phyloP scores from a whole-genome alignment of 2,113 vertebrate species.

The Vulpes ferrilata region DNA sequence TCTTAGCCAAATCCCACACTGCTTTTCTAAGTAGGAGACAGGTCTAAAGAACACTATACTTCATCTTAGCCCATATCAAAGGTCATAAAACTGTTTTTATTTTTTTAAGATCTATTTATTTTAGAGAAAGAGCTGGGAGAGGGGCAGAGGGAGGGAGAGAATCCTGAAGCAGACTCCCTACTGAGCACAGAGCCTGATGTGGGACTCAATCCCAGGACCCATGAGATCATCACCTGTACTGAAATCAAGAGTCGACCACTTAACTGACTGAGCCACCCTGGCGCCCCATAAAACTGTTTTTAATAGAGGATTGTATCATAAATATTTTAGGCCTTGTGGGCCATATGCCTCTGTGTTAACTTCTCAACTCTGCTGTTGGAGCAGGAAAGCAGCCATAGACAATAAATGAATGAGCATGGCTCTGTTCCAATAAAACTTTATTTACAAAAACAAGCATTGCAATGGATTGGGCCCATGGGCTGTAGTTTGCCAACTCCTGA shows the following conservation, averaged over 20 bases:
- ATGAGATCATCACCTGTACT: not conserved
- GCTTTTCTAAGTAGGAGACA: not conserved
- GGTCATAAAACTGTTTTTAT: not conserved
- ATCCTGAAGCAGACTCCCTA: not conserved
- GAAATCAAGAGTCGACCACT: not conserved
- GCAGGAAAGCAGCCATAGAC: not conserved
- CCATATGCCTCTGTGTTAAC: not conserved
- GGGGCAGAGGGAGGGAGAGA: not conserved
- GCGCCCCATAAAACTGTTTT: not conserved
- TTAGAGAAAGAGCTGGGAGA: not conserved
- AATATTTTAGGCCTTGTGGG: constrained; percentile 1
- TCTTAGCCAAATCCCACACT: constrained; percentile 2
- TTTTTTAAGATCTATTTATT: not conserved
- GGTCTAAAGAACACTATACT: not conserved
- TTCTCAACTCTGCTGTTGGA: not conserved
- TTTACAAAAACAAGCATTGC: not conserved
- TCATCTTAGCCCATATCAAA: constrained; percentile 18
- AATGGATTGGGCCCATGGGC: not conserved
- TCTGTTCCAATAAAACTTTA: constrained; percentile 38
- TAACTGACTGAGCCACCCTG: not conserved
- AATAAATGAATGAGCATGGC: not conserved
- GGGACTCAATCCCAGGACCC: not conserved
- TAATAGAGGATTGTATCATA: not conserved
- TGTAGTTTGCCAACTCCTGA: not conserved
- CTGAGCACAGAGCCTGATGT: not conserved